phyloP scores from a whole-genome alignment of 2,113 vertebrate species.

The Cryptoleucopteryx plumbea region DNA sequence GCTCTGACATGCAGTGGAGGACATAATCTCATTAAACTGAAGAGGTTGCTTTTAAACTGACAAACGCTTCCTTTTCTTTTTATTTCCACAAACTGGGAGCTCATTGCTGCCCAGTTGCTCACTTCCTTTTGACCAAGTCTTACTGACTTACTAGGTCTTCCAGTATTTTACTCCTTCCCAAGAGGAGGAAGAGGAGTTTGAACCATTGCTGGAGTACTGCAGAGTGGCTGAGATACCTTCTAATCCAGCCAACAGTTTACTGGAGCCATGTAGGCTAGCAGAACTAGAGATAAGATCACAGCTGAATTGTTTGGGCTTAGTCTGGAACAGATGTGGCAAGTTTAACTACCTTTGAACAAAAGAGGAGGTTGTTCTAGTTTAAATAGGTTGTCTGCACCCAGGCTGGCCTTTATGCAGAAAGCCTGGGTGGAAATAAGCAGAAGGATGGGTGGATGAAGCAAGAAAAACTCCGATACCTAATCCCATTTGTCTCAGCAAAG shows the following conservation, averaged over 20 bases:
- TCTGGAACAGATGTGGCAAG: background rate
- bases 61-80: background rate
- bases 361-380: background rate
- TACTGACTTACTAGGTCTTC: background rate
- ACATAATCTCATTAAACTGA: conserved; percentile 49
- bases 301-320: background rate
- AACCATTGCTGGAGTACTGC: background rate
- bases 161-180: background rate
- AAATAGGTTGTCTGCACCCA: background rate
- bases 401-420: background rate
- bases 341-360: background rate
- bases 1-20: conserved; percentile 30
- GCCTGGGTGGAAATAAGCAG: background rate
- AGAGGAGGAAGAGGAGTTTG: background rate
- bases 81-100: background rate
- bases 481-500: background rate
- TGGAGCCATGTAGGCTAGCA: background rate
- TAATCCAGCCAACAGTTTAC: background rate
- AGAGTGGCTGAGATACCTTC: background rate
- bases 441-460: background rate
- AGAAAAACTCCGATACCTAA: fast-evolving
- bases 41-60: conserved; percentile 61
- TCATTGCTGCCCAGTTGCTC: background rate
- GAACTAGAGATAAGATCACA: background rate
- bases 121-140: background rate